Evolutionary conservation across 1,140 invertebrate species (phyloP).

Genomic region (Pseudoatta argentina): DNA sequence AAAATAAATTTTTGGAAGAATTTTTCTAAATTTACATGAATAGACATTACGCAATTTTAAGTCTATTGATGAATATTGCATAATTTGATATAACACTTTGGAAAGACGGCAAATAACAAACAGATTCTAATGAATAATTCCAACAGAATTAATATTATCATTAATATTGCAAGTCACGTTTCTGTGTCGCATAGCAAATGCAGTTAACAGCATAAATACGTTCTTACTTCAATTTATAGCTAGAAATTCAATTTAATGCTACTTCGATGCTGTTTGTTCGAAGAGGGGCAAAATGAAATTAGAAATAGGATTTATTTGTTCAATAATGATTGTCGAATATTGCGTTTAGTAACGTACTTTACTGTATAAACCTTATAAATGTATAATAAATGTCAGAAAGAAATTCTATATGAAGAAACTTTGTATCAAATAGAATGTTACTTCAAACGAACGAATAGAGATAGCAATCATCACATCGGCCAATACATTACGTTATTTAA

Average conservation of each 20-base stretch:
- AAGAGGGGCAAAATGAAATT: background rate
- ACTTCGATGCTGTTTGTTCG: slow-evolving; percentile 52
- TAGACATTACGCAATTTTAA: background rate
- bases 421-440: background rate
- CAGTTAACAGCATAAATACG: slow-evolving; percentile 41
- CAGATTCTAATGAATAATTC: background rate
- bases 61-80: background rate
- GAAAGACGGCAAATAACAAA: slow-evolving; percentile 11
- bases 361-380: slow-evolving; percentile 4
- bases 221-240: slow-evolving; percentile 33
- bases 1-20: background rate
- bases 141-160: slow-evolving; percentile 16
- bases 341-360: background rate
- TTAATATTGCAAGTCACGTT: slow-evolving; percentile 53
- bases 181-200: slow-evolving; percentile 25
- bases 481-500: slow-evolving; percentile 27
- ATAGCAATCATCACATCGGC: slow-evolving; percentile 31
- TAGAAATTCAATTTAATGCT: slow-evolving; percentile 31
- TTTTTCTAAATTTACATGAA: background rate
- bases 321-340: slow-evolving; percentile 3
- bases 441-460: slow-evolving; percentile 6
- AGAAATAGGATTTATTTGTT: slow-evolving; percentile 7
- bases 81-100: background rate
- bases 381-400: background rate
- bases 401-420: background rate